These are phyloP conservation scores for Dynastes hyllus DNA, from an alignment of 2,888 invertebrate species.

Conservation along the genomic window DNA sequence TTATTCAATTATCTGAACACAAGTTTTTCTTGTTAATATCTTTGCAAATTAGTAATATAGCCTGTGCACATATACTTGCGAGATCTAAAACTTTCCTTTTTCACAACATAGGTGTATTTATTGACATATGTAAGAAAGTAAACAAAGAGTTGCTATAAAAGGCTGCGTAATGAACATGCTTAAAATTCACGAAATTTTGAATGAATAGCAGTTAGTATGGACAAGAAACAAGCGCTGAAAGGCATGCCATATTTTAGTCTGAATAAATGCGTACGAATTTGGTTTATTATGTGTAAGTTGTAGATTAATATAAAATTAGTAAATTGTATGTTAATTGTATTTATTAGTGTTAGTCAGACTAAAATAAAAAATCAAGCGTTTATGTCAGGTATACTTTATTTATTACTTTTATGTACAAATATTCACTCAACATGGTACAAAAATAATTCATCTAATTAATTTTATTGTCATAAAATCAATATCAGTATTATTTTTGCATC, in stretches of 20 bases:
- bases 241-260: neutral
- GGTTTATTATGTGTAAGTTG: neutral
- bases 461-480: conserved; percentile 44
- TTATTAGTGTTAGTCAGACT: neutral
- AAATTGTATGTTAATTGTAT: neutral
- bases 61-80: neutral
- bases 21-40: too few relatives aligned
- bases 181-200: neutral
- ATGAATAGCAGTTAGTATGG: neutral
- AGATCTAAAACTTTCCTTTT: conserved; percentile 1
- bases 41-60: too few relatives aligned
- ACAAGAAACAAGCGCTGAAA: neutral
- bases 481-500: conserved; percentile 34
- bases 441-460: conserved; percentile 40
- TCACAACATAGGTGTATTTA: neutral
- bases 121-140: neutral
- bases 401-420: conserved; percentile 36
- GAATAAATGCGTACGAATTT: neutral
- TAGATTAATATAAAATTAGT: conserved; percentile 1
- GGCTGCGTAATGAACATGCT: neutral
- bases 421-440: conserved; percentile 13
- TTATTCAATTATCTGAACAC: too few relatives aligned
- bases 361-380: conserved; percentile 38
- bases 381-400: conserved; percentile 40
- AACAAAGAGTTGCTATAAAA: neutral